Conservation (phyloP, 1,140 invertebrate genomes). For the Carposina sasakii region DNA sequence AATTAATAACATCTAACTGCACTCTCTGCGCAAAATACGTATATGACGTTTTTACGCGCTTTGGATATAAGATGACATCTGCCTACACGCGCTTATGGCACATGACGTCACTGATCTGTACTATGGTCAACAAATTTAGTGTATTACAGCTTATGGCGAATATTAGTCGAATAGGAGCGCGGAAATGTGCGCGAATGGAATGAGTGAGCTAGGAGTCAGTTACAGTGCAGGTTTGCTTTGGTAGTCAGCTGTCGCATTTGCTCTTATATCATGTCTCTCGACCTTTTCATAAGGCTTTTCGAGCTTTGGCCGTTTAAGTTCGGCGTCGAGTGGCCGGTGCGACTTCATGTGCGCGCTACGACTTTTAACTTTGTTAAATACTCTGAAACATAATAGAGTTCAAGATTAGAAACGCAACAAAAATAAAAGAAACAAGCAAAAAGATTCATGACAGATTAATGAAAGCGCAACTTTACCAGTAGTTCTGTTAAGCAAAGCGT, state of each 20-base stretch:
- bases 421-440: conserved; percentile 33
- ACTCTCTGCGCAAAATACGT: no score
- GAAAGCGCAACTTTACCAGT: no score
- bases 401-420: conserved; percentile 54
- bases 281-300: conserved; percentile 73
- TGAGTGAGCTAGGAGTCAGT: conserved; percentile 41
- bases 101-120: no score
- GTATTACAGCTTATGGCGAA: conserved; percentile 8
- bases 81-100: no score
- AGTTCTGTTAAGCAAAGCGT: conserved; percentile 48
- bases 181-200: conserved; percentile 31
- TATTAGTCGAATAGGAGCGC: conserved; percentile 22
- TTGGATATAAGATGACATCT: no score
- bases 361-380: conserved; percentile 98
- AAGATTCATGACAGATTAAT: conserved; percentile 36
- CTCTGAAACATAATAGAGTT: conserved; percentile 80
- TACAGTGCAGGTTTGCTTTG: conserved; percentile 55
- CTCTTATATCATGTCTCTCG: conserved; percentile 62
- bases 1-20: no score
- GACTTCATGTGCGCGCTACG: conserved; percentile 99
- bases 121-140: no score
- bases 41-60: no score
- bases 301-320: conserved; percentile 72
- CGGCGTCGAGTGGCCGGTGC: conserved; percentile 86
- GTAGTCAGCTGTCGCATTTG: conserved; percentile 58